Evolutionary conservation across 2,113 vertebrate species (phyloP), one percentile per base, ranked within the genome.

Genomic region (Alouatta palliata): DNA sequence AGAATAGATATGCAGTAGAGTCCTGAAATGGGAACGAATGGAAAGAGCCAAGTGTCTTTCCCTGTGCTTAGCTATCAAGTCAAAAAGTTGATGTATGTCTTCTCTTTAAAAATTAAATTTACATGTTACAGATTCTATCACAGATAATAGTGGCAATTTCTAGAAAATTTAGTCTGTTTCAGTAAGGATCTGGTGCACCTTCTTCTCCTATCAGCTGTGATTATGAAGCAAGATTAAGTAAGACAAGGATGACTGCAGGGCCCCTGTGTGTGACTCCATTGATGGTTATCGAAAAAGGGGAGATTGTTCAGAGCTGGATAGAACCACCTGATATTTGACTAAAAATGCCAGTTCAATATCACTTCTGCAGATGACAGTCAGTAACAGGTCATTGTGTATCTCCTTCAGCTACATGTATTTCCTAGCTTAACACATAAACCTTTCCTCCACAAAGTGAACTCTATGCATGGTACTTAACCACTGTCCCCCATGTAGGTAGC

Each of bases 81-180:
- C 1, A 19, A 76, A 70, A 35, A 58, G 35, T 21, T 73, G 1
- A 17, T 13, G 9, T 32, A 25, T 70, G 14, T 7, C 4, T 88
- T 95, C 30, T 45, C n/a, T 86, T 85, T 86, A 77, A 11, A 95
- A 81, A 71, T 64, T 25, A 86, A 84, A 76, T 94, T 25, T 71
- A 17, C 3, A 13, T 54, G 27, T 66, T 58, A 40, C 43, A 90
- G 79, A 40, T 25, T n/a, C 47, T 68, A 54, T 30, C 87, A 75
- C 43, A 52, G 43, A 1, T 61, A 5, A 35, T 47, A 79, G 43
- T 37, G 6, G 32, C 19, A 73, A 37, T 40, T 84, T 61, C 43
- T 81, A 90, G 10, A 66, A 84, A n/a, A 73, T 35, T 47, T 47
- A 35, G 66, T 80, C 17, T 47, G 68, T 13, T 77, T 83, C 58